Percentiles rank a stretch among this genome's conserved stretches.
These are phyloP conservation scores for Micrastur ruficollis DNA, from an alignment of 2,797 vertebrate species.

Conservation along the genomic window DNA sequence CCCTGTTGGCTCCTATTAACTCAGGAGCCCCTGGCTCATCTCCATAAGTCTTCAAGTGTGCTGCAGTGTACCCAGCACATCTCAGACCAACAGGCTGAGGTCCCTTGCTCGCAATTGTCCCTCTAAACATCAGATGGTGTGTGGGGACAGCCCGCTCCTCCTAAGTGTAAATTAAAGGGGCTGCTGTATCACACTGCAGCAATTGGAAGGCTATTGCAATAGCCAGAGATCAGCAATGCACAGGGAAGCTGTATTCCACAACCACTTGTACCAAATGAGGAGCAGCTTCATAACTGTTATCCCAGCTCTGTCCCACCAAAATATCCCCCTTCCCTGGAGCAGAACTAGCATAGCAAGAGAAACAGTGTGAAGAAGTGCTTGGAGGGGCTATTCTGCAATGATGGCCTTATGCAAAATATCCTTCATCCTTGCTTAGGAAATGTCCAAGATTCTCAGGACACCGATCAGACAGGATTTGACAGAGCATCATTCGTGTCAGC, in stretches of 20 bases:
- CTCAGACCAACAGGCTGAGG: background rate
- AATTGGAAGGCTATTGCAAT: background rate
- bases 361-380: background rate
- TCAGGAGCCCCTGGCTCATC: background rate
- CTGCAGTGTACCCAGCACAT: background rate
- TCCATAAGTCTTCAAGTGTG: background rate
- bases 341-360: background rate
- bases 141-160: background rate
- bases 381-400: background rate
- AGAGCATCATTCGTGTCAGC: background rate
- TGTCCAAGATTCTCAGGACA: background rate
- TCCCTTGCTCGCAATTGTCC: background rate
- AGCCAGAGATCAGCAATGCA: background rate
- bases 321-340: background rate
- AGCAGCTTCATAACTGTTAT: background rate
- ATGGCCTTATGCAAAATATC: background rate
- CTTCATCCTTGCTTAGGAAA: background rate
- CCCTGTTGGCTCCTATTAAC: background rate
- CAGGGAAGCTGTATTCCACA: background rate
- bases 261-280: background rate
- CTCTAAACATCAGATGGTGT: background rate
- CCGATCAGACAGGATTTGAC: background rate
- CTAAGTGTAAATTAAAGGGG: background rate
- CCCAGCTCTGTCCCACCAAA: background rate
- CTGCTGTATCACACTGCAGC: background rate